Conservation (phyloP, 2,113 vertebrate genomes). For the Mormyrus iriodes region DNA sequence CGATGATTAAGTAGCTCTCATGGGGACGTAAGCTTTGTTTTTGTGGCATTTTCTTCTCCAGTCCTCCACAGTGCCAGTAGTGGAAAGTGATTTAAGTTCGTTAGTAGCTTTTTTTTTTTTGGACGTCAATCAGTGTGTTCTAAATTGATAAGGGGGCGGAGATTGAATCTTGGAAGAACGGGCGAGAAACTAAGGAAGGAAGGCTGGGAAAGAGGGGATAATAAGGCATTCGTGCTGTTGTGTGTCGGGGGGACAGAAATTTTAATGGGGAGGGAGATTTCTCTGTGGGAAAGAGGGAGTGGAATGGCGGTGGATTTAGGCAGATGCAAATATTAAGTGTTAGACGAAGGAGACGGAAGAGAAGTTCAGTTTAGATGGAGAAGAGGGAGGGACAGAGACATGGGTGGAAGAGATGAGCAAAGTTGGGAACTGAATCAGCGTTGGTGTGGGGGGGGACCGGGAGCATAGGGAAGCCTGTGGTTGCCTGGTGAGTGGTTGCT, state of each 20-base stretch:
- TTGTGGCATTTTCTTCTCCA: background rate
- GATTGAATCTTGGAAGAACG: background rate
- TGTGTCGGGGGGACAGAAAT: background rate
- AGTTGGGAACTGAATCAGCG: slow-evolving; percentile 1
- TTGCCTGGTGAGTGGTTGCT: slow-evolving; percentile 2
- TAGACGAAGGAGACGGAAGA: background rate
- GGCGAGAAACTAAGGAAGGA: background rate
- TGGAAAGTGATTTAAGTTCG: background rate
- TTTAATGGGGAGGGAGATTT: background rate
- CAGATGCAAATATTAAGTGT: background rate
- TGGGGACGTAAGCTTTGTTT: background rate
- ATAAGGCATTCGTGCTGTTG: background rate
- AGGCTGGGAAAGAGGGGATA: background rate
- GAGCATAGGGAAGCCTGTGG: background rate
- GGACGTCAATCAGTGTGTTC: background rate
- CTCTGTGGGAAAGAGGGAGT: background rate
- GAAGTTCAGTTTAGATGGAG: background rate
- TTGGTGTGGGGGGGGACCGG: background rate
- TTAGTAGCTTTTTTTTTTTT: background rate
- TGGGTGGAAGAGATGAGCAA: background rate
- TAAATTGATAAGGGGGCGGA: background rate
- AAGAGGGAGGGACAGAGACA: background rate
- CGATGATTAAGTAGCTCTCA: background rate
- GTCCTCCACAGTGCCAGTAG: background rate
- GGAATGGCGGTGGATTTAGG: background rate